Base-by-base conservation (phyloP, 2,113 vertebrate species). In the Macroglossus sobrinus region DNA sequence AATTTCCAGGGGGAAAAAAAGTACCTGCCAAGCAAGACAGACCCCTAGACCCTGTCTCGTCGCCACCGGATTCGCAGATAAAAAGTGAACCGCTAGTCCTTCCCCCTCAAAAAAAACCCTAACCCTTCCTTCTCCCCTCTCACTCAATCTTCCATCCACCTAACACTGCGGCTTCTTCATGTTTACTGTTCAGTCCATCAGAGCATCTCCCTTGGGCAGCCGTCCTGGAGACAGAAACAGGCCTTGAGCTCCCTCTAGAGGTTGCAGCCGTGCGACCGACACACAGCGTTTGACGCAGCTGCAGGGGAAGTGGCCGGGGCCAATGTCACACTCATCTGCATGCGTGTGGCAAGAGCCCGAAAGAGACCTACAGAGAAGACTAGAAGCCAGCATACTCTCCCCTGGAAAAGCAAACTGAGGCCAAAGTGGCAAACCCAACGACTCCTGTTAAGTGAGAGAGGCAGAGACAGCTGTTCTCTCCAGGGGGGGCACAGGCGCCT, bases 171-270 rank as follows among this genome's bases (percentile, higher is more conserved):
- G 19, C 8, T 71, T 81, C 78, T 57, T 11, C 74, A 28, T 66
- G 43, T 66, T 35, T 82, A 19, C n/a, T 21, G 2, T 33, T 78
- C 33, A 87, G 40, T 71, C 45, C 53, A 30, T 53, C 45, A 63
- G 22, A 79, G 13, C 26, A 21, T 30, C 53, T 45, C 72, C 68
- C 43, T 38, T 55, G 26, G 84, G 69, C 3, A 19, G 38, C 4
- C 19, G 15, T 14, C 43, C 5, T 26, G 3, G 61, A 80, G 22
- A 68, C 10, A 50, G 86, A 81, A 81, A 84, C 92, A 80, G 68
- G 19, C 8, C 82, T 96, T 18, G 95, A 86, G 86, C 89, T 69
- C 95, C 95, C 95, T 78, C 96, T 91, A 93, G 84, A 95, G 93
- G 84, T 22, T 47, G 22, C 2, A 45, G 15, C 10, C 19, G 30